Evolutionary conservation across 2,113 vertebrate genomes (phyloP).

Genomic region (Glareola pratincola): DNA sequence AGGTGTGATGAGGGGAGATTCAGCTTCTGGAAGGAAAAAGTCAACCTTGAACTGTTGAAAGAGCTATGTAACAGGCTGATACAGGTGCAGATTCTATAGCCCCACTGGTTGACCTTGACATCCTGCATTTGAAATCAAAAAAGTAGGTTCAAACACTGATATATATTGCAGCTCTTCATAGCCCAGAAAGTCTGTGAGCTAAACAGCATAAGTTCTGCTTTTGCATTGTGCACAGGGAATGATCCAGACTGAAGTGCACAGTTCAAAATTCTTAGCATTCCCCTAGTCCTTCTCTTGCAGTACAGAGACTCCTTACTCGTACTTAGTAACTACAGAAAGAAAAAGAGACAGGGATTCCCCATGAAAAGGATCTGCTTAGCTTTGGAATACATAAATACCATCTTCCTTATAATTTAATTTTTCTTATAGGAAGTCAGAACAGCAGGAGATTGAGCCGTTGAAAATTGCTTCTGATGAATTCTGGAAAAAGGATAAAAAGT

Average conservation of each 20-base stretch:
- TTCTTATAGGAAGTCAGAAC: neutral
- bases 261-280: neutral
- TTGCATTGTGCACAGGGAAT: neutral
- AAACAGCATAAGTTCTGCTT: neutral
- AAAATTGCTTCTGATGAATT: neutral
- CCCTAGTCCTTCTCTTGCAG: too few relatives aligned
- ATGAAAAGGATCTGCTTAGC: neutral
- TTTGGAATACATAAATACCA: neutral
- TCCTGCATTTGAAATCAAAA: neutral
- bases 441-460: neutral
- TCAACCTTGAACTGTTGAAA: neutral
- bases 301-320: neutral
- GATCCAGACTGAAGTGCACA: neutral
- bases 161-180: neutral
- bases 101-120: neutral
- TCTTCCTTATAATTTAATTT: neutral
- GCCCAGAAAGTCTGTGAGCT: neutral
- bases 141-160: neutral
- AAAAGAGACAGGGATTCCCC: neutral
- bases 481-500: neutral
- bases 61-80: neutral
- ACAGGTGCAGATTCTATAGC: accelerated
- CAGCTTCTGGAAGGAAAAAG: neutral
- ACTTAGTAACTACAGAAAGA: neutral
- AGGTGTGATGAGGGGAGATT: neutral